Base-by-base conservation (phyloP, 2,888 invertebrate genomes). In the Philereme transversata region DNA sequence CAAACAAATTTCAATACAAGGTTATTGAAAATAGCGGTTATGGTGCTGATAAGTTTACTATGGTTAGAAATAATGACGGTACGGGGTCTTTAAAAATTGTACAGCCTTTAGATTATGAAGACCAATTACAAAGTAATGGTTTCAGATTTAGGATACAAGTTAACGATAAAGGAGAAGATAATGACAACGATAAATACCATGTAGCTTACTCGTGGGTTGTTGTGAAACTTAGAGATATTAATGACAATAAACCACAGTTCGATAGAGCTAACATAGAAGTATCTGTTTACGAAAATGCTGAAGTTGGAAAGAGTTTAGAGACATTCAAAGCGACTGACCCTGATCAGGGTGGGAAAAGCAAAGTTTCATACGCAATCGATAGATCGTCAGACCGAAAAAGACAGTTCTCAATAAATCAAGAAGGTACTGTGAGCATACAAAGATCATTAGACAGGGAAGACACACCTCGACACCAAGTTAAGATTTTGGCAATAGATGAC, bases 161-260 rank as follows among this genome's bases (percentile, higher is more conserved):
- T 64, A 97, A 97, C 79, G 97, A 98, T 83, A 97, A 97, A 93
- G 98, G 97, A 36, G 98, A 98, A 91, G 97, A 98, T 82, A 97
- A 97, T 81, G 97, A 97, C 90, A 97, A 97, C 87, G 99, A 99
- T 87, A 99, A 99, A 86, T 97, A 98, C 83, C 98, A 99, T 90
- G 97, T 98, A 68, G 98, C 98, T 64, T 97, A 97, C 87, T 98
- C 98, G 1, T 98, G 97, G 97, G 98, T 99, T 60, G 97, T 97
- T 66, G 97, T 99, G 38, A 97, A 96, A 80, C 93, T 99, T 63
- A 94, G 97, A 64, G 99, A 99, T 85, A 97, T 97, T 74, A 99
- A 99, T 92, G 99, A 99, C 93, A 99, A 99, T 93, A 97, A 97
- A 84, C 99, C 99, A 5, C 96, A 97, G 79, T 99, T 98, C 83